Base-by-base conservation (phyloP, 2,113 vertebrate genomes). In the Ceratotherium simum region DNA sequence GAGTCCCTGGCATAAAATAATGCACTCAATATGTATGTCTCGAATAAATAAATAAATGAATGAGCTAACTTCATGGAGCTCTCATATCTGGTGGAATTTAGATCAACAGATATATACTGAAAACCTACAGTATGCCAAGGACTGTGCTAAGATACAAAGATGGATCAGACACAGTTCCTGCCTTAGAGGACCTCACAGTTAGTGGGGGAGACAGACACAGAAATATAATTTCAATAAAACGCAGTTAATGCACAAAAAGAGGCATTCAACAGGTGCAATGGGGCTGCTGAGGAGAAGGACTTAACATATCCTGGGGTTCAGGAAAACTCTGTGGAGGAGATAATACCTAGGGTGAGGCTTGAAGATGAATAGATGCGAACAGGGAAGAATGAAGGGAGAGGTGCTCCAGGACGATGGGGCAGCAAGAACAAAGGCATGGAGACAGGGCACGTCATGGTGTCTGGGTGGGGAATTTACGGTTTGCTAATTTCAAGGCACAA, bases 391-490 rank as follows among this genome's bases (percentile, higher is more conserved):
- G 36, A 65, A 29, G 11, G 29, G 11, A n/a, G 21, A 27, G 48
- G 23, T 56, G 20, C 67, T 81, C 9, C 2, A 13, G 67, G 42
- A 80, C 7, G 3, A 54, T 0, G 56, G 79, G 48, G n/a, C 5
- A 83, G 18, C 8, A 1, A 33, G 69, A 46, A 4, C 12, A 89
- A 56, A 46, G 31, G 21, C 23, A 12, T 5, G 17, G 67, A n/a
- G 6, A 12, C 1, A 1, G 17, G 20, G 17, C 62, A 42, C 1
- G 11, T 17, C 6, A 2, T 23, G 11, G 8, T 27, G 23, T 79
- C 14, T 60, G 20, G 51, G 18, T 29, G 21, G 85, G 27, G 46
- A 83, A 36, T 17, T n/a, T 76, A 78, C 12, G 20, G 51, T 75
- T 79, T 78, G 36, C 31, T 29, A 64, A 21, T 29, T 86, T 70